These are phyloP conservation scores for Neodiprion fabricii DNA, from an alignment of 1,140 invertebrate species.

Conservation along the genomic window DNA sequence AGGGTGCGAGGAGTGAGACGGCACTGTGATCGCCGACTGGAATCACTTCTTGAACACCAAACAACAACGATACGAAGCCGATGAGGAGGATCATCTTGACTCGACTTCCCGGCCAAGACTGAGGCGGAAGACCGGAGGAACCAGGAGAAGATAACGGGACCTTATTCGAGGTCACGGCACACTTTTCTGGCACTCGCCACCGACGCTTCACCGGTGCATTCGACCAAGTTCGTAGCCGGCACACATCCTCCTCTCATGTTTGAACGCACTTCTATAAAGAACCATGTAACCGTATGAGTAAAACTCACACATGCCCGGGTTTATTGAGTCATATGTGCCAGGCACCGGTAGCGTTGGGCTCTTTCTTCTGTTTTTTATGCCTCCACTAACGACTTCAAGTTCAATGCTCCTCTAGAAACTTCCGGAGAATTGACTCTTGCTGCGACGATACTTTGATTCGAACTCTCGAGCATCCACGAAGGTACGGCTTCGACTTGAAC, in stretches of 20 bases:
- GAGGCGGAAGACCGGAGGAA: slow-evolving; percentile 46
- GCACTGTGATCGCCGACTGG: slow-evolving; percentile 34
- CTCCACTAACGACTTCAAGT: background rate
- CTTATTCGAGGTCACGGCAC: slow-evolving; percentile 58
- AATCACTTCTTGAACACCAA: slow-evolving; percentile 38
- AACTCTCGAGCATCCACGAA: too few relatives aligned
- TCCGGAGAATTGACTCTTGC: background rate
- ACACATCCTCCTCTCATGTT: background rate
- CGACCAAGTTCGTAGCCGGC: background rate
- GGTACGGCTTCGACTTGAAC: too few relatives aligned
- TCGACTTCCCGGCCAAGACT: slow-evolving; percentile 57
- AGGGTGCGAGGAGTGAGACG: slow-evolving; percentile 29
- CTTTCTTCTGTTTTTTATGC: background rate
- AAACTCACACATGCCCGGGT: too few relatives aligned
- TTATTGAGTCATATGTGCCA: background rate
- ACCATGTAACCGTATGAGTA: too few relatives aligned
- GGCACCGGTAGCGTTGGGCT: background rate
- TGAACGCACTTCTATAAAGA: background rate
- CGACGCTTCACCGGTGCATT: background rate
- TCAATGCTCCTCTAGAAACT: background rate
- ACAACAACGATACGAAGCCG: slow-evolving; percentile 40
- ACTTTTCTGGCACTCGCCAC: slow-evolving; percentile 45
- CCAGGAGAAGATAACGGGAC: slow-evolving; percentile 55
- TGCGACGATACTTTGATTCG: too few relatives aligned
- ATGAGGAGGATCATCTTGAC: slow-evolving; percentile 54